These are phyloP conservation scores for Scaptomyza montana DNA, from an alignment of 1,140 invertebrate genomes.

Conservation along the genomic window DNA sequence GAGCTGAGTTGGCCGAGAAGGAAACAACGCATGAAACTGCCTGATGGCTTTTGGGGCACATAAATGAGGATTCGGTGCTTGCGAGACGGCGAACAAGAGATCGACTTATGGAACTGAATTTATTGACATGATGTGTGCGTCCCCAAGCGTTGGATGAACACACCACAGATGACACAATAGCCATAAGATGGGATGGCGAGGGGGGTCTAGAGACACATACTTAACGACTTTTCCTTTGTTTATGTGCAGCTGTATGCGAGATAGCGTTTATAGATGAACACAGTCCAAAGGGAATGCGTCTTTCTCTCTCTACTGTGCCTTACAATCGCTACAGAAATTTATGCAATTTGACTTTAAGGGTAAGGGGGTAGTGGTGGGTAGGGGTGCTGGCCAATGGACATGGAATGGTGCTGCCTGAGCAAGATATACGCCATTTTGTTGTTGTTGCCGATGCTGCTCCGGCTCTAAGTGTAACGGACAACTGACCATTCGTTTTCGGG, in stretches of 20 bases:
- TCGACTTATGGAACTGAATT: constrained; percentile 59
- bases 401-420: constrained; percentile 22
- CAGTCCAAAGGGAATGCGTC: constrained; percentile 12
- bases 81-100: constrained; percentile 46
- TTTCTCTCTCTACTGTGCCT: not conserved
- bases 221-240: constrained; percentile 65
- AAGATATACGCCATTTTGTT: constrained; percentile 53
- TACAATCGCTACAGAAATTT: constrained; percentile 41
- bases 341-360: constrained; percentile 46
- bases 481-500: constrained; percentile 20
- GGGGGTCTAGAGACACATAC: constrained; percentile 32
- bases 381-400: constrained; percentile 6
- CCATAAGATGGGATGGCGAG: constrained; percentile 3
- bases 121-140: constrained; percentile 59
- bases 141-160: constrained; percentile 46
- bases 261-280: constrained; percentile 54
- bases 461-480: constrained; percentile 17
- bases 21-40: not conserved
- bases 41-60: constrained; percentile 36
- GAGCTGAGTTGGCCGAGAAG: not conserved
- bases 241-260: constrained; percentile 50
- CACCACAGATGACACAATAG: constrained; percentile 55
- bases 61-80: constrained; percentile 43
- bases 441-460: constrained; percentile 12
- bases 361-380: not conserved